Conservation (phyloP, 2,113 vertebrate species). For the Mus spicilegus region DNA sequence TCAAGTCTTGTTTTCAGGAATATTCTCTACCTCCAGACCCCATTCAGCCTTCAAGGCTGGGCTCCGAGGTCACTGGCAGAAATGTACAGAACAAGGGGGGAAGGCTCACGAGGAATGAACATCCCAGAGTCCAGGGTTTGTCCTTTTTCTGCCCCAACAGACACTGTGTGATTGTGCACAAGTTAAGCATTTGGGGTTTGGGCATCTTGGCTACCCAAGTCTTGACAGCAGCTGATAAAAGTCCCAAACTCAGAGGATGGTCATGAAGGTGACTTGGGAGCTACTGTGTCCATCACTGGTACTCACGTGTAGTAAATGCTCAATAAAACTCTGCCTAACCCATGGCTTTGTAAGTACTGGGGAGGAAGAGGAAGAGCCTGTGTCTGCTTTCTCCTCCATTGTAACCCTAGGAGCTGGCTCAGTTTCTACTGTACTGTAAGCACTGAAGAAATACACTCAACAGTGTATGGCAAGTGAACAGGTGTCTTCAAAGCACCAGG, state of each 20-base stretch:
- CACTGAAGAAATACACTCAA: not conserved
- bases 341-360: not conserved
- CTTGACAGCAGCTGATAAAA: constrained; percentile 8
- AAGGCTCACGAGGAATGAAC: no score
- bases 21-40: not conserved
- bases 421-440: not conserved
- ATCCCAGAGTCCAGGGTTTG: not conserved
- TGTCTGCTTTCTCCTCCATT: not conserved
- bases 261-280: not conserved
- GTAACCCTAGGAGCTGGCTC: not conserved
- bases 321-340: not conserved
- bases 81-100: not conserved
- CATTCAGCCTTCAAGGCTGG: not conserved
- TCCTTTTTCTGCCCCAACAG: not conserved
- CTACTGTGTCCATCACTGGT: not conserved
- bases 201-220: not conserved
- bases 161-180: not conserved
- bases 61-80: not conserved
- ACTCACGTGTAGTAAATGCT: not conserved
- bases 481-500: not conserved
- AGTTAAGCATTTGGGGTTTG: not conserved
- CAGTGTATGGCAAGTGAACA: not conserved
- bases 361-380: not conserved
- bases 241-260: not conserved
- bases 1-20: not conserved